phyloP scores from a whole-genome alignment of 2,797 vertebrate species.

The Otus scops region DNA sequence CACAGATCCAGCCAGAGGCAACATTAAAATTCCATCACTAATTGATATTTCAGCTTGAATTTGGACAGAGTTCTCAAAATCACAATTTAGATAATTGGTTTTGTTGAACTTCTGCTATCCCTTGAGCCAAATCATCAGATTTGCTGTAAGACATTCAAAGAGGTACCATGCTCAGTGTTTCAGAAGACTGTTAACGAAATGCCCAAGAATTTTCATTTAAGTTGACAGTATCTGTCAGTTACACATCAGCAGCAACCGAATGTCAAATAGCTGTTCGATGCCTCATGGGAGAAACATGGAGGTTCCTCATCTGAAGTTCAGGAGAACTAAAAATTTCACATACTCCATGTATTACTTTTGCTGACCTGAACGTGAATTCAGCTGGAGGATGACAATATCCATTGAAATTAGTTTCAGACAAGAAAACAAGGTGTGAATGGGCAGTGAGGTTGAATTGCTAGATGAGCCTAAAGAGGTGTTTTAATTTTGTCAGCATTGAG shows the following conservation, averaged over 20 bases:
- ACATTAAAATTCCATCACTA: constrained; percentile 39
- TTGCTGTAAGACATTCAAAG: not conserved
- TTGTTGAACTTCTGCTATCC: not conserved
- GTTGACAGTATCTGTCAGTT: not conserved
- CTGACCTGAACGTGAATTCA: not conserved
- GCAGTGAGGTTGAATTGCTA: not conserved
- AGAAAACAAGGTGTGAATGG: not conserved
- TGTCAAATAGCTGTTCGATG: not conserved
- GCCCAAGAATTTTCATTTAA: not conserved
- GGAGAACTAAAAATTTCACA: not conserved
- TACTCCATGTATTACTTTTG: not conserved
- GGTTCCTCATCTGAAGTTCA: not conserved
- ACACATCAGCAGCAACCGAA: not conserved
- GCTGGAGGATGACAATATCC: not conserved
- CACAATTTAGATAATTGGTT: not conserved
- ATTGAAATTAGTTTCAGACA: not conserved
- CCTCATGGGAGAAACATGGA: not conserved
- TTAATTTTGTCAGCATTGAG: not conserved
- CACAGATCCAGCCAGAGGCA: not conserved
- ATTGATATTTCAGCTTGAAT: constrained; percentile 3
- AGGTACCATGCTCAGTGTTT: not conserved
- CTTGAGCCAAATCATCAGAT: not conserved
- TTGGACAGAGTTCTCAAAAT: constrained; percentile 19
- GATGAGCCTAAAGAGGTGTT: not conserved
- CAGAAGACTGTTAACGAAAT: not conserved